Percentiles rank a stretch among this genome's conserved stretches.
These are phyloP conservation scores for Cerastis rubricosa DNA, from an alignment of 2,888 invertebrate genomes.

Conservation along the genomic window DNA sequence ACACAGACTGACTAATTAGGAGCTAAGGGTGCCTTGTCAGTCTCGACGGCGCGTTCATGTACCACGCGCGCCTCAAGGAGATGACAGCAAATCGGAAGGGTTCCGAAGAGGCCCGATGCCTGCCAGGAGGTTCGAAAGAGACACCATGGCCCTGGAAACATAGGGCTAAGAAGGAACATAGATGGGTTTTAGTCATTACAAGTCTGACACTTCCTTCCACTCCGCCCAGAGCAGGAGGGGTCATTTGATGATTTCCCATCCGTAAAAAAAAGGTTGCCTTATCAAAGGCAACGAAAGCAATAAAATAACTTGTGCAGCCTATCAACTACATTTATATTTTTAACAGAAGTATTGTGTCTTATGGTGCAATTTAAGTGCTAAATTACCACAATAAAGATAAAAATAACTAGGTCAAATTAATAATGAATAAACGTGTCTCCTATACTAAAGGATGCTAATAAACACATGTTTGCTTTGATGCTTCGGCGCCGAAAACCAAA, in stretches of 20 bases:
- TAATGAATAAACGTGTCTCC: neutral
- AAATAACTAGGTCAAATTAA: slow-evolving; percentile 17
- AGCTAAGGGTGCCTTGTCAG: neutral
- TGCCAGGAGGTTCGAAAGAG: too few species aligned
- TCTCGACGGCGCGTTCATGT: too few species aligned
- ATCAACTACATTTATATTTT: neutral
- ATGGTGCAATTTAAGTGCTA: slow-evolving; percentile 13
- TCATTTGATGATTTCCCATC: too few species aligned
- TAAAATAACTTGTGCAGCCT: neutral
- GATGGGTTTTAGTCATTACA: too few species aligned
- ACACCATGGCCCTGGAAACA: too few species aligned
- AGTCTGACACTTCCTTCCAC: too few species aligned
- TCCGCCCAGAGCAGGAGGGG: too few species aligned
- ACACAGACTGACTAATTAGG: neutral
- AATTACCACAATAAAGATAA: slow-evolving; percentile 25
- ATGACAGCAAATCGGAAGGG: too few species aligned
- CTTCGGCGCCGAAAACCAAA: neutral
- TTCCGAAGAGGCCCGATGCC: too few species aligned
- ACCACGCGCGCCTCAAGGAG: too few species aligned
- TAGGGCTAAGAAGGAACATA: too few species aligned
- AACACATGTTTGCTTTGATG: neutral
- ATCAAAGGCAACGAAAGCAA: neutral
- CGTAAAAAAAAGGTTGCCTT: neutral
- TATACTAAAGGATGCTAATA: neutral
- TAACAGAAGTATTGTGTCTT: slow-evolving; percentile 10